Evolutionary conservation across 2,888 invertebrate species (phyloP).

Genomic region (Sphaerophoria taeniata): DNA sequence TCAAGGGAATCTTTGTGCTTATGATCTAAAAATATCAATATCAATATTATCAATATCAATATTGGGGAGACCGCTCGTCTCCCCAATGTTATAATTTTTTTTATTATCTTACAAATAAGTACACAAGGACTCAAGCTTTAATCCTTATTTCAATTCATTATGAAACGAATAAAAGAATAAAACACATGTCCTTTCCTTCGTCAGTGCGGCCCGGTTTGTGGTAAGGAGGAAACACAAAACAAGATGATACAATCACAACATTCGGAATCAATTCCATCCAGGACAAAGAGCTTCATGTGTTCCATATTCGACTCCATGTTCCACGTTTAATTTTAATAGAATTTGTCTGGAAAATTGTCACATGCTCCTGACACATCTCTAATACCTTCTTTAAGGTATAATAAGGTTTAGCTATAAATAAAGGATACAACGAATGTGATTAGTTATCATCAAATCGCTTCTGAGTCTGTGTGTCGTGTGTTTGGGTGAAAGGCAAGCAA

Average conservation of each 20-base stretch:
- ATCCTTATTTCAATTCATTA: conserved; percentile 53
- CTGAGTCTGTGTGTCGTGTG: conserved; percentile 1
- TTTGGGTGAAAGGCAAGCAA: conserved; percentile 6
- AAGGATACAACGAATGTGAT: conserved; percentile 58
- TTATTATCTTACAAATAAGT: too few relatives aligned
- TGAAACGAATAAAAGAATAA: conserved; percentile 32
- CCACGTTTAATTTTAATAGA: conserved; percentile 70
- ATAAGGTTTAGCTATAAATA: background rate
- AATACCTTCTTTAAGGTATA: background rate
- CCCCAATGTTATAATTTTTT: too few relatives aligned
- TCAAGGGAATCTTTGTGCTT: too few relatives aligned
- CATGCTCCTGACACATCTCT: conserved; percentile 54
- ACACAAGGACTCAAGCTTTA: conserved; percentile 22
- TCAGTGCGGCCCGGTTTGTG: background rate
- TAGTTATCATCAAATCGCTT: conserved; percentile 58
- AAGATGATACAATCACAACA: conserved; percentile 20
- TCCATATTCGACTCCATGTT: conserved; percentile 27
- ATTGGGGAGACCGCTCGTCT: too few relatives aligned
- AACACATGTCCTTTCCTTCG: conserved; percentile 51
- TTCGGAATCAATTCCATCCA: conserved; percentile 42
- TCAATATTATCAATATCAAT: too few relatives aligned
- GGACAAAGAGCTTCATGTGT: conserved; percentile 25
- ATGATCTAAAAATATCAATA: too few relatives aligned
- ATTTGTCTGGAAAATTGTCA: conserved; percentile 69
- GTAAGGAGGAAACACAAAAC: background rate